These are phyloP conservation scores for Gallinago solitaria DNA, from an alignment of 2,797 vertebrate genomes.

Conservation along the genomic window DNA sequence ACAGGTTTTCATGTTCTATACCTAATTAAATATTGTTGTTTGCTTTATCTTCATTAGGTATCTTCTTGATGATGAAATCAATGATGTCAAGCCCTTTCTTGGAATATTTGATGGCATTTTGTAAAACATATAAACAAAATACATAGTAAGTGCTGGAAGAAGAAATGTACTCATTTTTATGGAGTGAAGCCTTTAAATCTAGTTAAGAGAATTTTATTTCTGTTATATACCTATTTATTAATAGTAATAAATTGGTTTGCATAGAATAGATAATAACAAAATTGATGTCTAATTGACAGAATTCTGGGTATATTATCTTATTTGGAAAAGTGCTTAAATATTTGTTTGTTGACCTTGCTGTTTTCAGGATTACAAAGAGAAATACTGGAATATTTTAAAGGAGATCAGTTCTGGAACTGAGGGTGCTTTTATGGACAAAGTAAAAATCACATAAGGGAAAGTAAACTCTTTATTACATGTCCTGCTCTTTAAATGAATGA, in stretches of 20 bases:
- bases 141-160: background rate
- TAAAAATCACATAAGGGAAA: background rate
- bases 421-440: background rate
- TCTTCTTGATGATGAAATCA: conserved; percentile 71
- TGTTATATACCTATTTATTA: background rate
- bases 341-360: background rate
- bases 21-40: conserved; percentile 11
- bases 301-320: background rate
- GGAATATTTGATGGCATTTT: conserved; percentile 97
- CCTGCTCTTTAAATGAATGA: background rate
- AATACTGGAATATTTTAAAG: background rate
- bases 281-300: background rate
- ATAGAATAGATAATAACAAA: background rate
- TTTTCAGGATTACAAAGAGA: background rate
- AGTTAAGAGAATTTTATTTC: conserved; percentile 7
- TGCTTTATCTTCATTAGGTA: conserved; percentile 53
- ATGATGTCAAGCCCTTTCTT: conserved; percentile 84
- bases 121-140: conserved; percentile 70
- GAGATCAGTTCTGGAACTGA: background rate
- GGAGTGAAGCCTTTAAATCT: background rate
- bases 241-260: background rate
- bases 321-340: background rate
- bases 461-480: background rate
- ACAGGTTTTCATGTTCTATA: background rate
- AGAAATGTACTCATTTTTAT: background rate